A percentile compares a stretch with the other conserved stretches of the same genome.
Conservation (phyloP, 1,140 invertebrate genomes). For the Lerema accius region DNA sequence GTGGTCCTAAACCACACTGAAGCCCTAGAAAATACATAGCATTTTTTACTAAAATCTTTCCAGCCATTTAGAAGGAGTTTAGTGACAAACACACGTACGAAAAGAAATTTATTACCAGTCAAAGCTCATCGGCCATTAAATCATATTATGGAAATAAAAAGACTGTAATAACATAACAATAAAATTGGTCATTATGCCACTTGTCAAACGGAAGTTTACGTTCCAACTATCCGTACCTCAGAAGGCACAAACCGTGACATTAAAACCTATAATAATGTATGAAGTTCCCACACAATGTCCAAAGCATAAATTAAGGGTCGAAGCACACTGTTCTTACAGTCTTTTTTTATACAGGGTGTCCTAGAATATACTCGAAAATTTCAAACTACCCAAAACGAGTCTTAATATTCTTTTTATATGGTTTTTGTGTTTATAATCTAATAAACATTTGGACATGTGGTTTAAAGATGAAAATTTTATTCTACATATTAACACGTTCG, state of each 20-base stretch:
- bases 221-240: neutral
- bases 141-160: neutral
- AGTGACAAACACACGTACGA: too few relatives aligned
- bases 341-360: neutral
- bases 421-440: too few relatives aligned
- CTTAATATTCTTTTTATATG: too few relatives aligned
- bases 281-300: neutral
- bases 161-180: neutral
- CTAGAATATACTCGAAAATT: neutral
- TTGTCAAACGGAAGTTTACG: neutral
- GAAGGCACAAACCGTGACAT: neutral
- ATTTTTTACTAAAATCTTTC: too few relatives aligned
- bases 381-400: too few relatives aligned
- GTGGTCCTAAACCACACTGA: too few relatives aligned
- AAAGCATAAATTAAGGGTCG: neutral
- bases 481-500: too few relatives aligned
- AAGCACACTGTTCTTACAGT: neutral
- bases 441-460: too few relatives aligned
- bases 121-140: neutral
- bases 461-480: too few relatives aligned
- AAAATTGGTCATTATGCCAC: neutral
- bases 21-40: too few relatives aligned
- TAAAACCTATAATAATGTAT: neutral
- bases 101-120: too few relatives aligned
- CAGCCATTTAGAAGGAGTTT: too few relatives aligned